phyloP scores from a whole-genome alignment of 2,113 vertebrate species.

The Pogona vitticeps region DNA sequence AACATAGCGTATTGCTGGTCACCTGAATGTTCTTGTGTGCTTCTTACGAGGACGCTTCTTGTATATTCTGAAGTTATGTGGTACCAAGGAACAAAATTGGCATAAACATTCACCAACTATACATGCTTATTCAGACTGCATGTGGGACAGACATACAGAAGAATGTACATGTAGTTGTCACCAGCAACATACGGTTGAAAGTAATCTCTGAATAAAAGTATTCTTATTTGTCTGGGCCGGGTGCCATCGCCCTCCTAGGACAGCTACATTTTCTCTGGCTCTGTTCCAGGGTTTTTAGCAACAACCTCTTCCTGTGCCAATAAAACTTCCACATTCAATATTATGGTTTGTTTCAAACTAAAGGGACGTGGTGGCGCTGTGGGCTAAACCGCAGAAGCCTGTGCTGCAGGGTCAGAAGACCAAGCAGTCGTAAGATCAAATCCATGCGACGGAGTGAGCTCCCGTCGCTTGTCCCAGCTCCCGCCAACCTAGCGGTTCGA shows the following conservation, averaged over 20 bases:
- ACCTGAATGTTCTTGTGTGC: neutral
- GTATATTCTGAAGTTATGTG: neutral
- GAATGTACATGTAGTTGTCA: neutral
- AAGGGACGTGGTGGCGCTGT: no score
- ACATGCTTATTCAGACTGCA: neutral
- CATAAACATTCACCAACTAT: neutral
- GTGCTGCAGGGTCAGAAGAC: no score
- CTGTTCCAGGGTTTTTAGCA: neutral
- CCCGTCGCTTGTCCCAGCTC: no score
- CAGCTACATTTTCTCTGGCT: neutral
- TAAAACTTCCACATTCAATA: neutral
- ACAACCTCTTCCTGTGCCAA: neutral
- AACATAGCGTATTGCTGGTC: neutral
- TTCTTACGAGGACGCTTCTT: neutral
- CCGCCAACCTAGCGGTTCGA: no score
- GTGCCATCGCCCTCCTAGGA: neutral
- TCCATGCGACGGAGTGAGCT: no score
- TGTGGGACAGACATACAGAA: neutral
- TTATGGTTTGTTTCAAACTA: neutral
- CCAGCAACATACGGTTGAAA: neutral
- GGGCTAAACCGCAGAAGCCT: no score
- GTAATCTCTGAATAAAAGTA: neutral
- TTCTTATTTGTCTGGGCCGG: neutral
- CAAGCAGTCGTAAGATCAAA: no score
- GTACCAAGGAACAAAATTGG: neutral